phyloP scores from a whole-genome alignment of 2,113 vertebrate species.

The Columba janthina region DNA sequence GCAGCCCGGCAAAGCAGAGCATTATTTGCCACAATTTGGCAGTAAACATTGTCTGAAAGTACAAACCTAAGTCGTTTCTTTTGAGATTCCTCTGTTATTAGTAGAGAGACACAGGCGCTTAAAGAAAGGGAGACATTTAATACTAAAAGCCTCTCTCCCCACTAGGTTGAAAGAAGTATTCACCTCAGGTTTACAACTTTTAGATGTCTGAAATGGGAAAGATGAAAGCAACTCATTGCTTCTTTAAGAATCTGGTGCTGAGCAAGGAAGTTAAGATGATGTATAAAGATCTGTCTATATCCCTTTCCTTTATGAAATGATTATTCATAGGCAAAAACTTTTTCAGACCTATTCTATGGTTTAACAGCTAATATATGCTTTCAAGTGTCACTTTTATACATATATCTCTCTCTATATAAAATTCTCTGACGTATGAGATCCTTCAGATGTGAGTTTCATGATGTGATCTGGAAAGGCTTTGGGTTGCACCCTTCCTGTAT shows the following conservation, averaged over 20 bases:
- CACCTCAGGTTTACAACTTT: not conserved
- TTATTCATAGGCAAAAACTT: not conserved
- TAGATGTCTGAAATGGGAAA: not conserved
- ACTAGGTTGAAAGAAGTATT: not conserved
- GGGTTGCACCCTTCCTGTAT: not conserved
- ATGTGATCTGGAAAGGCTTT: not conserved
- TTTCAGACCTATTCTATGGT: not conserved
- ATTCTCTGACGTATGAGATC: not conserved
- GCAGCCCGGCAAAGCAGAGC: not conserved
- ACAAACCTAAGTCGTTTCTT: not conserved
- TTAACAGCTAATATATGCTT: not conserved
- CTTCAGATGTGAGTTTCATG: slow-evolving; percentile 1
- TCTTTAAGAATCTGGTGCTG: not conserved
- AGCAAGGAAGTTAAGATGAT: not conserved
- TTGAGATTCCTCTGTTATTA: not conserved
- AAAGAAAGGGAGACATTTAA: not conserved
- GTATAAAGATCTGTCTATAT: not conserved
- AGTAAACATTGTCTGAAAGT: not conserved
- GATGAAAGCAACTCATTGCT: not conserved
- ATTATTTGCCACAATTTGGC: too few species aligned
- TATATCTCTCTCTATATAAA: not conserved
- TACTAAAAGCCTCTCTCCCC: not conserved
- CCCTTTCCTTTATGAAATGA: not conserved
- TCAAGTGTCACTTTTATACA: not conserved
- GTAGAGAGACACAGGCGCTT: not conserved